A percentile compares a stretch with the other conserved stretches of the same genome.
These are phyloP conservation scores for Neelides sp. DNA, from an alignment of 1,140 invertebrate genomes.

Conservation along the genomic window DNA sequence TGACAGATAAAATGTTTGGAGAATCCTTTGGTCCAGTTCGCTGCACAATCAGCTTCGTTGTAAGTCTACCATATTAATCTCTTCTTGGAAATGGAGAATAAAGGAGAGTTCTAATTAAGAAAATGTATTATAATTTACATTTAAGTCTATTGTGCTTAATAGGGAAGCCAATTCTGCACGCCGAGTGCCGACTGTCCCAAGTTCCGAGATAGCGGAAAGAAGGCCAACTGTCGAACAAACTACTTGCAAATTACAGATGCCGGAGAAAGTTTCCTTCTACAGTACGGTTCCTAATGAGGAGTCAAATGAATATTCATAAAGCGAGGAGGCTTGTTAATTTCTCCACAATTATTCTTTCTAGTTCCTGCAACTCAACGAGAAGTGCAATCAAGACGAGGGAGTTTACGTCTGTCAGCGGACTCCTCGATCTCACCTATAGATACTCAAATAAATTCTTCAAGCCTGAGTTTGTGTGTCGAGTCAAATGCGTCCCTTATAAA, in stretches of 20 bases:
- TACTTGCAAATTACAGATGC: slow-evolving; percentile 27
- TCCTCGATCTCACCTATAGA: slow-evolving; percentile 23
- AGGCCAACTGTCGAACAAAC: slow-evolving; percentile 14
- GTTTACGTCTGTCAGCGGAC: slow-evolving; percentile 10
- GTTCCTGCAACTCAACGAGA: slow-evolving; percentile 18
- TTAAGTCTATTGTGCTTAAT: not conserved
- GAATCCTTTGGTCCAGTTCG: not conserved
- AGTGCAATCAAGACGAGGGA: not conserved
- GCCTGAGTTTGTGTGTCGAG: slow-evolving; percentile 22
- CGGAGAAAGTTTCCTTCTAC: slow-evolving; percentile 17
- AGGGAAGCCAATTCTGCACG: slow-evolving; percentile 28
- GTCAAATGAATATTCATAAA: not conserved
- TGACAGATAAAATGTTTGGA: slow-evolving; percentile 14
- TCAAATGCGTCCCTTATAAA: slow-evolving; percentile 26
- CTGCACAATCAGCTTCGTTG: slow-evolving; percentile 26
- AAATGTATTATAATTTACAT: not conserved
- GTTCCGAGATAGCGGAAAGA: slow-evolving; percentile 9
- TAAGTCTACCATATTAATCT: slow-evolving; percentile 7
- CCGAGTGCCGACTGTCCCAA: slow-evolving; percentile 21
- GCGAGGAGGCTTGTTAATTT: not conserved
- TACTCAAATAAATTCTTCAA: not conserved
- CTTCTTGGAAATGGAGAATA: not conserved
- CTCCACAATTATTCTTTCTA: not conserved
- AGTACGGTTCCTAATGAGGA: slow-evolving; percentile 13
- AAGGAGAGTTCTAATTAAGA: not conserved